These are phyloP conservation scores for Aurelia aurita complex sp. Pacific DNA, from an alignment of 30 jellyfish, hydroid and myxozoan species.

Conservation along the genomic window DNA sequence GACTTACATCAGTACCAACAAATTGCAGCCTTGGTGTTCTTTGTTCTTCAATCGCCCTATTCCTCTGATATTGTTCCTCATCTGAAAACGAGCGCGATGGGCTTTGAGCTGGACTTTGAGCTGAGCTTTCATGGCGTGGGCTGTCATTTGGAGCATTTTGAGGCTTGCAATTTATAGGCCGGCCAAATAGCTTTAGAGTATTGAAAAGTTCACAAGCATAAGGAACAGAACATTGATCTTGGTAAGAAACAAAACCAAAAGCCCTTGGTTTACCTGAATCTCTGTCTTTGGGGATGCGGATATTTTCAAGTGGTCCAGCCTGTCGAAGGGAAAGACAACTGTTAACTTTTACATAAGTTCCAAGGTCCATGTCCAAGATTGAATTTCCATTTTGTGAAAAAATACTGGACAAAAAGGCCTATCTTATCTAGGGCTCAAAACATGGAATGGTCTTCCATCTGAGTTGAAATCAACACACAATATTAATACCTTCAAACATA, in stretches of 20 bases:
- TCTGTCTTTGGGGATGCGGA: constrained; percentile 79
- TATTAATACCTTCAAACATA: too few relatives aligned
- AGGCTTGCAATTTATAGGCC: constrained; percentile 88
- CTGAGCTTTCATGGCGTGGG: constrained; percentile 5
- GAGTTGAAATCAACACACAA: too few relatives aligned
- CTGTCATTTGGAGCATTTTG: constrained; percentile 21
- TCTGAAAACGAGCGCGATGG: constrained; percentile 21
- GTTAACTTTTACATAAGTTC: too few relatives aligned
- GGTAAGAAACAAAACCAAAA: constrained; percentile 82
- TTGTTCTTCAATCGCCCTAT: constrained; percentile 1
- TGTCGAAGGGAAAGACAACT: neutral
- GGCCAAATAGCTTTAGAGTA: constrained; percentile 65
- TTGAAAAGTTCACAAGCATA: constrained; percentile 90
- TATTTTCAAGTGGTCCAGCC: constrained; percentile 94
- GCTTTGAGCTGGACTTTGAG: constrained; percentile 8
- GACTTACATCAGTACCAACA: constrained; percentile 26
- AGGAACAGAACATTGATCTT: constrained; percentile 71
- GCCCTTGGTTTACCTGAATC: constrained; percentile 73
- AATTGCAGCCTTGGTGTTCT: constrained; percentile 12
- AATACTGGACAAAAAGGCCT: too few relatives aligned
- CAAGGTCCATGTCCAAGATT: too few relatives aligned
- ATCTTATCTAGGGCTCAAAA: too few relatives aligned
- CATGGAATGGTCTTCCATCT: too few relatives aligned
- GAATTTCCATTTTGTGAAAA: too few relatives aligned
- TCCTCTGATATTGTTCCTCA: neutral